phyloP scores from a whole-genome alignment of 2,888 invertebrate genomes.

The Sphaerophoria rueppellii region DNA sequence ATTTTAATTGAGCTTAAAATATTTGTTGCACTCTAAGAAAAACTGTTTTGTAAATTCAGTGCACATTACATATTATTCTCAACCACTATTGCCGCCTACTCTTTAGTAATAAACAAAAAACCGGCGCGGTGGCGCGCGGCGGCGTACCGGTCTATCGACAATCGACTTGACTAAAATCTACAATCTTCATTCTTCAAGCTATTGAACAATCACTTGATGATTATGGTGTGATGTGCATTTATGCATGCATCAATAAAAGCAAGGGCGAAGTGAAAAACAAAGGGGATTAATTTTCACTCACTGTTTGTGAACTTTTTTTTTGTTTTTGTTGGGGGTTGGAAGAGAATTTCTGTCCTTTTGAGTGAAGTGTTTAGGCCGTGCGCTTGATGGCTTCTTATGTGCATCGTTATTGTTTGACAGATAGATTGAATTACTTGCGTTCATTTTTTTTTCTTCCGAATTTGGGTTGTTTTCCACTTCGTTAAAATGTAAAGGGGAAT shows the following conservation, averaged over 20 bases:
- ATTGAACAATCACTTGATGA: conserved; percentile 8
- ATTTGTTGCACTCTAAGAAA: conserved; percentile 5
- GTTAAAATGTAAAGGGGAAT: conserved; percentile 48
- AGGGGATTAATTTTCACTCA: conserved; percentile 48
- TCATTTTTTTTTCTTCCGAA: conserved; percentile 17
- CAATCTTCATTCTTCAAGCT: conserved; percentile 8
- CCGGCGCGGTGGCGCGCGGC: conserved; percentile 32
- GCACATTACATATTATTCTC: background rate
- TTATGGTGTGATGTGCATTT: conserved; percentile 59
- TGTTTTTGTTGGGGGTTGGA: conserved; percentile 45
- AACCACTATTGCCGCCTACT: background rate
- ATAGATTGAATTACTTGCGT: conserved; percentile 53
- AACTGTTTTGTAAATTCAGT: background rate
- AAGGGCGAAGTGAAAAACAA: background rate
- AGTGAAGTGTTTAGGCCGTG: background rate
- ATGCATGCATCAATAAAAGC: conserved; percentile 33
- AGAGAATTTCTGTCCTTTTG: background rate
- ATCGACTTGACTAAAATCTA: conserved; percentile 20
- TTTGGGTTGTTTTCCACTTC: conserved; percentile 64
- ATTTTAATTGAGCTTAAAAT: conserved; percentile 54
- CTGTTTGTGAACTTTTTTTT: background rate
- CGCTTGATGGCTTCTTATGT: conserved; percentile 1
- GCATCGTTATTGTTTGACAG: conserved; percentile 48
- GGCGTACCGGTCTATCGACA: background rate
- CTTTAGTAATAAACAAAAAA: conserved; percentile 44